Conservation (phyloP, 2,888 invertebrate species). For the Macrosiphum euphorbiae region DNA sequence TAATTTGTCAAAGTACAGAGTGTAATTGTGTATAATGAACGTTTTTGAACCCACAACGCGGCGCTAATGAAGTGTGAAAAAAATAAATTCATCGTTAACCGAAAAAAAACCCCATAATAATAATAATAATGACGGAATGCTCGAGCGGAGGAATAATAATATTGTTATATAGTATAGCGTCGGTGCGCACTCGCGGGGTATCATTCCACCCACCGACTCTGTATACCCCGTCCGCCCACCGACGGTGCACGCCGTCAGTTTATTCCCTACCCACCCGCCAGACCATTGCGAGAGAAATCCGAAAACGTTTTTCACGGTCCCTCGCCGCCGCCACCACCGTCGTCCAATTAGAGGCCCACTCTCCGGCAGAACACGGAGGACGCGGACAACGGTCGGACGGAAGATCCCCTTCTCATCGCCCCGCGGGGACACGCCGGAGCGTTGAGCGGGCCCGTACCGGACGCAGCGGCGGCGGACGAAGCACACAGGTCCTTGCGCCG, state of each 20-base stretch:
- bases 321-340: neutral
- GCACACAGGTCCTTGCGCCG: constrained; percentile 45
- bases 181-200: constrained; percentile 21
- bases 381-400: constrained; percentile 8
- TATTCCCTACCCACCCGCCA: neutral
- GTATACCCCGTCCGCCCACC: neutral
- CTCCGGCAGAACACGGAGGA: neutral
- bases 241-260: neutral
- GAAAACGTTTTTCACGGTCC: constrained; percentile 55
- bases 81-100: constrained; percentile 6
- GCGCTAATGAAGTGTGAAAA: constrained; percentile 34
- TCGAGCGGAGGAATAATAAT: neutral
- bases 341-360: constrained; percentile 55
- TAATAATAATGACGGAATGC: constrained; percentile 17
- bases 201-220: neutral
- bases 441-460: neutral
- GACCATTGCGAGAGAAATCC: neutral
- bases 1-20: neutral
- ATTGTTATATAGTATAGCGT: neutral
- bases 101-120: neutral
- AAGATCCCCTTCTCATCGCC: constrained; percentile 20
- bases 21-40: neutral
- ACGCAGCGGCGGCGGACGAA: neutral
- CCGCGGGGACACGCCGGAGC: constrained; percentile 42
- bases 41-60: neutral